Conservation (phyloP, 2,888 invertebrate genomes). For the Hirtodrosophila confusa region DNA sequence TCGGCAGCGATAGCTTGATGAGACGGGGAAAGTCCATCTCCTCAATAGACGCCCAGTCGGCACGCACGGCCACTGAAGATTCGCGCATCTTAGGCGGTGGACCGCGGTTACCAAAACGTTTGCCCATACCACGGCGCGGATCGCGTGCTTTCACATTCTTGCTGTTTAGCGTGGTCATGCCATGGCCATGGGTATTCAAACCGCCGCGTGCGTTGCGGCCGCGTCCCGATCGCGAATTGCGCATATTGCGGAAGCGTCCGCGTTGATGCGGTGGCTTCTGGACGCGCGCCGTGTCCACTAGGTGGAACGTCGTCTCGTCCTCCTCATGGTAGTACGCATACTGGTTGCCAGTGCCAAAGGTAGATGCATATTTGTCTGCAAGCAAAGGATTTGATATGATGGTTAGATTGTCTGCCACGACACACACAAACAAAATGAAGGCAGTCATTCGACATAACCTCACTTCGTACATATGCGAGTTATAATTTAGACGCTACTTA, state of each 20-base stretch:
- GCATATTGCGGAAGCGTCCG: constrained; percentile 93
- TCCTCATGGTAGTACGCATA: constrained; percentile 99
- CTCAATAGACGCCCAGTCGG: constrained; percentile 98
- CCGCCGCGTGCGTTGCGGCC: constrained; percentile 89
- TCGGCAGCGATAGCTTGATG: constrained; percentile 95
- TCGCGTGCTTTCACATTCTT: constrained; percentile 93
- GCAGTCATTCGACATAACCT: constrained; percentile 67
- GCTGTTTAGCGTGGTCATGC: constrained; percentile 93
- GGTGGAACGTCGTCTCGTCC: constrained; percentile 98
- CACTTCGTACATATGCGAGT: constrained; percentile 48
- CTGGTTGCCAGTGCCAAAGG: constrained; percentile 97
- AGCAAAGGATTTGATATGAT: constrained; percentile 5
- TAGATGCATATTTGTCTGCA: constrained; percentile 92
- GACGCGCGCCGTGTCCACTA: constrained; percentile 97
- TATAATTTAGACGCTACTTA: constrained; percentile 36
- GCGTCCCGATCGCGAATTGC: constrained; percentile 85
- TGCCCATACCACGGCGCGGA: constrained; percentile 87
- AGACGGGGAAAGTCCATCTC: constrained; percentile 99
- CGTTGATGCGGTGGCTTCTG: constrained; percentile 97
- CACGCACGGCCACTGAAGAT: constrained; percentile 97
- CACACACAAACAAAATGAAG: constrained; percentile 44
- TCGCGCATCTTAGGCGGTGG: constrained; percentile 97
- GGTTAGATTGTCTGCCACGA: constrained; percentile 72
- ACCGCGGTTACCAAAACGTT: constrained; percentile 85
- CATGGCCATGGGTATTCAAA: constrained; percentile 87